These are phyloP conservation scores for Xenopus laevis DNA, from an alignment of 2,113 vertebrate genomes.

Conservation along the genomic window DNA sequence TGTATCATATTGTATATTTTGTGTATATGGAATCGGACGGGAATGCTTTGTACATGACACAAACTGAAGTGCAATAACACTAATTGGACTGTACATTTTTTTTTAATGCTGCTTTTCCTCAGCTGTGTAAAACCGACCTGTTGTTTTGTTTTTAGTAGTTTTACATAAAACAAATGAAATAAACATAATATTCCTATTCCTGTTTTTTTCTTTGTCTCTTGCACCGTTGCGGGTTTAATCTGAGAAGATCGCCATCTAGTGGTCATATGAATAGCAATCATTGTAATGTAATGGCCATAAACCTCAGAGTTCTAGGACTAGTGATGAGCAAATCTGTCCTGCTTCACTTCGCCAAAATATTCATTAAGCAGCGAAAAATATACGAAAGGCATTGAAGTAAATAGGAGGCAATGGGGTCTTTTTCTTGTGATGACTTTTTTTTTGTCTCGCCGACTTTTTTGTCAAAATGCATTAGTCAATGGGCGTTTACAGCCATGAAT, in stretches of 20 bases:
- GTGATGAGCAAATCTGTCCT: too few relatives aligned
- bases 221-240: background rate
- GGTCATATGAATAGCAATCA: background rate
- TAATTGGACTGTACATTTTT: constrained; percentile 69
- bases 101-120: constrained; percentile 59
- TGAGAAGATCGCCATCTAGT: background rate
- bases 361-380: too few relatives aligned
- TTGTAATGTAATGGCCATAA: too few relatives aligned
- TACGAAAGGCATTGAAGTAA: too few relatives aligned
- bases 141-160: constrained; percentile 68
- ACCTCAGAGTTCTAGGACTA: too few relatives aligned
- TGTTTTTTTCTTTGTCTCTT: constrained; percentile 5
- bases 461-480: too few relatives aligned
- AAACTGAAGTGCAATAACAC: constrained; percentile 75
- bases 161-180: constrained; percentile 67
- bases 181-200: constrained; percentile 63
- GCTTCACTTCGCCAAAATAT: too few relatives aligned
- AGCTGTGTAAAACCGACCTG: constrained; percentile 68
- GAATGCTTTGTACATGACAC: constrained; percentile 72
- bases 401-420: too few relatives aligned
- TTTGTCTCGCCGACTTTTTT: too few relatives aligned
- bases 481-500: too few relatives aligned
- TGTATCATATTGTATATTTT: constrained; percentile 75
- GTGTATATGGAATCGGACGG: constrained; percentile 68
- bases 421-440: too few relatives aligned